Percentiles rank a stretch among this genome's conserved stretches.
Conservation (phyloP, 2,797 vertebrate species). For the Channa striata region DNA sequence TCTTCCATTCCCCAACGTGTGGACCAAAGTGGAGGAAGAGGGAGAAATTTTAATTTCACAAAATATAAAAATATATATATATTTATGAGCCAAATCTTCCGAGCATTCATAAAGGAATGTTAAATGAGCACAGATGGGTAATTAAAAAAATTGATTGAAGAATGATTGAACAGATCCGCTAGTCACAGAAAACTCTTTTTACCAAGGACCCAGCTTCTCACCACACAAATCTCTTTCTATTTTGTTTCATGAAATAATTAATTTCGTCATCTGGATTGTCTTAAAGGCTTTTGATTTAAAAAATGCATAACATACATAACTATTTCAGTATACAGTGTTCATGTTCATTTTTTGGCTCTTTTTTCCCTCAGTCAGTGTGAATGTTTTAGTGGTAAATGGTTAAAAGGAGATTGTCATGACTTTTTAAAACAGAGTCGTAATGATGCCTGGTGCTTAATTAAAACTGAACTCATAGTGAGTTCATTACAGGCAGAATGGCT, state of each 20-base stretch:
- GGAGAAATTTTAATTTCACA: conserved; percentile 45
- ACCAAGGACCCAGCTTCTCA: conserved; percentile 1
- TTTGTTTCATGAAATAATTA: conserved; percentile 44
- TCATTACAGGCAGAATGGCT: conserved; percentile 51
- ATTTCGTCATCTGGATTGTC: conserved; percentile 16
- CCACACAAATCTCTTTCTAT: conserved; percentile 16
- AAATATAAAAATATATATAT: conserved; percentile 56
- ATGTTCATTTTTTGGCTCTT: conserved; percentile 18
- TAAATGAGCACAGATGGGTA: conserved; percentile 58
- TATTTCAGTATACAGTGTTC: conserved; percentile 27
- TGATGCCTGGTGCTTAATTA: conserved; percentile 55
- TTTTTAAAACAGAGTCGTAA: conserved; percentile 37
- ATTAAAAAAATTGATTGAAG: conserved; percentile 64
- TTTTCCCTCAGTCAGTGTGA: conserved; percentile 4
- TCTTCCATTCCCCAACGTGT: conserved; percentile 29
- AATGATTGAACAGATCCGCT: conserved; percentile 45
- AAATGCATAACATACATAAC: conserved; percentile 14
- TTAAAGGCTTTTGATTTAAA: conserved; percentile 46
- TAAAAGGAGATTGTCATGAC: conserved; percentile 9
- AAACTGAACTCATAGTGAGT: conserved; percentile 50
- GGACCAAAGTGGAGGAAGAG: conserved; percentile 37
- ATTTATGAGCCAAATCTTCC: conserved; percentile 52
- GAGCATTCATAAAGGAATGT: conserved; percentile 43
- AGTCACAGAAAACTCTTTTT: conserved; percentile 35
- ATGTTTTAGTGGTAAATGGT: conserved; percentile 6